phyloP scores from a whole-genome alignment of 2,113 vertebrate species.

The Porphyrio hochstetteri region DNA sequence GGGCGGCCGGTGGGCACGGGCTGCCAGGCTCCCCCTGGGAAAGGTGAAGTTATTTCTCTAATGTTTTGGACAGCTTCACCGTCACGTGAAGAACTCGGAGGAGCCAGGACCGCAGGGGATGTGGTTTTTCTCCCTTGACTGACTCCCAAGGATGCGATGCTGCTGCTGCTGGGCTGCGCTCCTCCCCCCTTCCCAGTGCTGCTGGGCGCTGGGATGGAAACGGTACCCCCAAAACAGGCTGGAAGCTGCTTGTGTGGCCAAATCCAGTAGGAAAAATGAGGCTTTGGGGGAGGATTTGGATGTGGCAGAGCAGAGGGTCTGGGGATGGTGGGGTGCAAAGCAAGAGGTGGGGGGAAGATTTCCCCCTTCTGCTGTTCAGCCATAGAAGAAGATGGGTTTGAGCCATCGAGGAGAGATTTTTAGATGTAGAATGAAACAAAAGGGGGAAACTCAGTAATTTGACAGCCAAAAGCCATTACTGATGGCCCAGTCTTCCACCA shows the following conservation, averaged over 20 bases:
- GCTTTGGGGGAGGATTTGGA: background rate
- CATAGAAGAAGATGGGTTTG: background rate
- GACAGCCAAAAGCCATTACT: background rate
- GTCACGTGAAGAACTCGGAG: background rate
- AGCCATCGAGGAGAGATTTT: background rate
- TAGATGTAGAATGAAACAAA: background rate
- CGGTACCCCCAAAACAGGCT: background rate
- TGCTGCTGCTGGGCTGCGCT: background rate
- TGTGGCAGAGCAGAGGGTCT: background rate
- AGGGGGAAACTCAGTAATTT: background rate
- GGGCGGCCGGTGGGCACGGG: background rate
- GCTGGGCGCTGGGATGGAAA: background rate
- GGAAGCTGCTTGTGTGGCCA: background rate
- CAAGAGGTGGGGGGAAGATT: background rate
- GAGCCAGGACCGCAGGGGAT: background rate
- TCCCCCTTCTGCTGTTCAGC: background rate
- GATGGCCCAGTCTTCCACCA: fast-evolving
- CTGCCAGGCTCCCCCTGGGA: background rate
- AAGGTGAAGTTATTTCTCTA: background rate
- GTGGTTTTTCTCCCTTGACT: background rate
- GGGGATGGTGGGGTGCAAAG: background rate
- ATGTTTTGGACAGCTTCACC: background rate
- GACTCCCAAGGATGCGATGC: background rate
- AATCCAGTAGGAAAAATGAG: background rate
- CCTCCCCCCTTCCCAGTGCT: background rate